Base-by-base conservation (phyloP, 1,140 invertebrate species). In the Microplitis mediator region DNA sequence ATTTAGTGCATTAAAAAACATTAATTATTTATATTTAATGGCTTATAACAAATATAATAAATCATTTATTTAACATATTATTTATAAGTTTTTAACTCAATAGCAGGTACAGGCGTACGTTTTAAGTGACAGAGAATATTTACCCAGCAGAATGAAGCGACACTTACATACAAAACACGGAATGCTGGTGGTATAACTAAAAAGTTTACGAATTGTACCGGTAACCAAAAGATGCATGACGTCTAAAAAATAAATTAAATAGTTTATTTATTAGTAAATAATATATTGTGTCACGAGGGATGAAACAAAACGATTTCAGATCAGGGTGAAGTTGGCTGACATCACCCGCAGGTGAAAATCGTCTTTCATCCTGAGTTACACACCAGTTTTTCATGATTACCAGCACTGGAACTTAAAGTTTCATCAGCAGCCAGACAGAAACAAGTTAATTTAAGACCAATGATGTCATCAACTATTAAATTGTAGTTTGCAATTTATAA, bases 71-170 rank as follows among this genome's bases (percentile, higher is more conserved):
- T 32, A 35, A 56, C 16, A 68, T 2, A n/a, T 14, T 52, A 66
- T 60, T 66, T 64, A 23, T 16, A 60, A 69, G 70, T 14, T 71
- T 58, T 56, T 72, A 32, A 45, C 72, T 45, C 54, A 60, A 51
- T 71, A 75, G 78, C 77, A 76, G 85, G 70, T 31, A 11, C 86
- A 68, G 86, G 89, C 75, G 90, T 87, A 69, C 92, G 83, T 83
- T 94, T 94, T 60, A 93, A 90, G 77, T 91, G 93, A 77, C 93
- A 93, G 1, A 94, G 80, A 72, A 95, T 92, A 77, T 94, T 94
- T 16, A 93, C 92, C 93, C 93, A 95, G 32, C 92, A 84, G 72
- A 95, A 92, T 8, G 92, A 90, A 39, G 90, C 92, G 0, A 90
- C 83, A 2, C 92, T 91, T 31, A 95, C 92, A 77, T 92, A 94